Evolutionary conservation across 2,888 invertebrate genomes (phyloP), one percentile per base, ranked within the genome.

Genomic region (Idaea biselata): DNA sequence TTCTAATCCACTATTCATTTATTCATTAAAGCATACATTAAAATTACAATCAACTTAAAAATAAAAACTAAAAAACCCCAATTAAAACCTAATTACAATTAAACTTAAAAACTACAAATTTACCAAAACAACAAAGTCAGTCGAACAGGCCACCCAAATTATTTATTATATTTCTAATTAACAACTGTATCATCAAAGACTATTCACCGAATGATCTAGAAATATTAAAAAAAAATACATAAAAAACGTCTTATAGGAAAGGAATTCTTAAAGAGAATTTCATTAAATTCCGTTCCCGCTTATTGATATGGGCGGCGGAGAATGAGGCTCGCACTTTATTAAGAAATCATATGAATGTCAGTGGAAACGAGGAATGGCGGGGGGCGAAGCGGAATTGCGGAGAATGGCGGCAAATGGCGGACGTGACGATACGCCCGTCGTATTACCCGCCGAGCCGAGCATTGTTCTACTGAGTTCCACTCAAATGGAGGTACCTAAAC

Each of bases 331-430:
- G 84, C 86, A 87, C 89, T 89, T 89, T 90, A 90, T 90, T 89
- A 89, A 89, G 88, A 89, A 87, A 87, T 88, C 89, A 89, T 86
- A 88, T 88, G 88, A 87, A 89, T 86, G 87, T 86, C 76, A 82
- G 71, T 69, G 80, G 84, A 82, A 84, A 86, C 84, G 84, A 68
- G 68, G 68, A 62, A 44, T 44, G 44, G 44, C 11, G 44, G 44
- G 44, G 44, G 44, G 64, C 66, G 67, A 14, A 44, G 44, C 61
- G 68, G 68, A 62, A 65, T 68, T 66, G 67, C 58, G 65, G 60
- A 67, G 68, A 62, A 65, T 68, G 67, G 67, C 58, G 65, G 60
- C 59, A 60, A 59, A 60, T 62, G 78, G 78, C 73, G 82, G 84
- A 88, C 89, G 88, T 88, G 89, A 86, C 83, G 79, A 87, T 88